These are phyloP conservation scores for Sesamia nonagrioides DNA, from an alignment of 1,140 invertebrate genomes.

Conservation along the genomic window DNA sequence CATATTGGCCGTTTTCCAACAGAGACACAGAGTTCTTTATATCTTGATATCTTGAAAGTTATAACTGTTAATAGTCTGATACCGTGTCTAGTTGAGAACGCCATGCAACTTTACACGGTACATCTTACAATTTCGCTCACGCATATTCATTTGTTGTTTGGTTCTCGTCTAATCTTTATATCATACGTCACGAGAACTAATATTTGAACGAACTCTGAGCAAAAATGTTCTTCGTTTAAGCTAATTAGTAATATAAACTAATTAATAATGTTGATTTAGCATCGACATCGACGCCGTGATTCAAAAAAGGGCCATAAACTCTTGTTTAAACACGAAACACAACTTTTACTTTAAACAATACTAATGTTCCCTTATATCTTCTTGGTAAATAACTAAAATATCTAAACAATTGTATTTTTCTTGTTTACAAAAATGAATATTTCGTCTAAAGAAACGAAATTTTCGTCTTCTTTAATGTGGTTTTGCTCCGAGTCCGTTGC, in stretches of 20 bases:
- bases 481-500: slow-evolving; percentile 64
- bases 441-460: slow-evolving; percentile 4
- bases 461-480: slow-evolving; percentile 11
- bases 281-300: neutral
- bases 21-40: slow-evolving; percentile 47
- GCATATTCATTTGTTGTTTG: slow-evolving; percentile 83
- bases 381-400: neutral
- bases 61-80: neutral
- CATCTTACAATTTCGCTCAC: slow-evolving; percentile 64
- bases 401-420: neutral
- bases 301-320: neutral
- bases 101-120: slow-evolving; percentile 16
- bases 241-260: neutral
- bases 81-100: slow-evolving; percentile 6
- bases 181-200: slow-evolving; percentile 70
- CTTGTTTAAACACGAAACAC: neutral
- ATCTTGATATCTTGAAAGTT: slow-evolving; percentile 26
- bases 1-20: slow-evolving; percentile 59
- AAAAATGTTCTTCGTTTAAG: slow-evolving; percentile 45
- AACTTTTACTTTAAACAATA: neutral
- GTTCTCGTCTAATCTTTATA: slow-evolving; percentile 75
- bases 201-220: slow-evolving; percentile 70
- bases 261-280: neutral
- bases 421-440: neutral
- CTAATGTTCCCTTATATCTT: neutral